Conservation (phyloP, 2,797 vertebrate species). For the Sebastes hubbsi region DNA sequence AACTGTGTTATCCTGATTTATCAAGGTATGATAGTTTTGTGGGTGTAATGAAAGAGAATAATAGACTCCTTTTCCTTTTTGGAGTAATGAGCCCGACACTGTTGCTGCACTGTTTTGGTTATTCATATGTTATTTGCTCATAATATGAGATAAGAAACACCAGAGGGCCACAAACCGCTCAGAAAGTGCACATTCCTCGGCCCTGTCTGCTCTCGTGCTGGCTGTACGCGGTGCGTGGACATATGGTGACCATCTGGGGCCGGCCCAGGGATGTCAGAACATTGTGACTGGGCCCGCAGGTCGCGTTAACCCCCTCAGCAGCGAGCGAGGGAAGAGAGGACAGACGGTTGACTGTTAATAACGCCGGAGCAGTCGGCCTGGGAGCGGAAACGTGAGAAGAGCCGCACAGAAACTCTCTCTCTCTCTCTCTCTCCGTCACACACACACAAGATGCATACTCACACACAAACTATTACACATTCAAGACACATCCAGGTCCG, state of each 20-base stretch:
- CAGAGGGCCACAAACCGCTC: constrained; percentile 41
- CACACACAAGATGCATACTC: background rate
- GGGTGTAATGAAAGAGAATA: background rate
- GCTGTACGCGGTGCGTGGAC: constrained; percentile 50
- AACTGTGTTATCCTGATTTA: background rate
- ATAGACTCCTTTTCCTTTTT: background rate
- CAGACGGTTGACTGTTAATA: constrained; percentile 21
- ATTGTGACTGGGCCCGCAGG: constrained; percentile 57
- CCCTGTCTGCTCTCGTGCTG: constrained; percentile 39
- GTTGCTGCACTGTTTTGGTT: background rate
- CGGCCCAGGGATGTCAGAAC: constrained; percentile 55
- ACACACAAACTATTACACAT: background rate
- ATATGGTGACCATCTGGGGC: constrained; percentile 81
- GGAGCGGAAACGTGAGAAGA: constrained; percentile 18
- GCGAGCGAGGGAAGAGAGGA: background rate
- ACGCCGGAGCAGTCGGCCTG: constrained; percentile 4
- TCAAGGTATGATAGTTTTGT: background rate
- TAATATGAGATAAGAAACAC: constrained; percentile 17
- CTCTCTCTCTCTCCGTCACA: background rate
- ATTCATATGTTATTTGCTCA: constrained; percentile 28
- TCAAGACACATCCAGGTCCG: background rate
- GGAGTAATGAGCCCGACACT: background rate
- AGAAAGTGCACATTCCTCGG: constrained; percentile 28
- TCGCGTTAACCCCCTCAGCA: constrained; percentile 48
- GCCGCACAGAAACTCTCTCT: background rate